A percentile compares a stretch with the other conserved stretches of the same genome.
Evolutionary conservation across 2,888 invertebrate genomes (phyloP).

Genomic region (Drepanosiphum platanoidis): DNA sequence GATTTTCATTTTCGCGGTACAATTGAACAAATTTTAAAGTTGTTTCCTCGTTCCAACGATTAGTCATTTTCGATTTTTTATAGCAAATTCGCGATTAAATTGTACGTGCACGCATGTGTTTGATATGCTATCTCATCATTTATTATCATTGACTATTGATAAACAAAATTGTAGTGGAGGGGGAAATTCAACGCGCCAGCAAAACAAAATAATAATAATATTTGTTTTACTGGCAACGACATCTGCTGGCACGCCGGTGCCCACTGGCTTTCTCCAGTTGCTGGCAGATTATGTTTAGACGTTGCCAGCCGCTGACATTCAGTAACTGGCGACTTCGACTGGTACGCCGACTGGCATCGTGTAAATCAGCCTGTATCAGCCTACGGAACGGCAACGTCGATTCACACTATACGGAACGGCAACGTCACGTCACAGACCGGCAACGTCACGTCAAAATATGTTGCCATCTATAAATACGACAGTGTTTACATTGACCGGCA

Average conservation of each 20-base stretch:
- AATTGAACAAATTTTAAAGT: constrained; percentile 42
- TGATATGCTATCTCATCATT: constrained; percentile 1
- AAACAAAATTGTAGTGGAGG: constrained; percentile 31
- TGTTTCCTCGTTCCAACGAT: constrained; percentile 26
- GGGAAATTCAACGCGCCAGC: neutral
- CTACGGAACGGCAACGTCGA: too few relatives aligned
- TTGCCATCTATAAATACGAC: too few relatives aligned
- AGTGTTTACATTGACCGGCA: too few relatives aligned
- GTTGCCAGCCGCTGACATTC: constrained; percentile 16
- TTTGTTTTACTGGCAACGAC: constrained; percentile 25
- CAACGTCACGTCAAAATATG: too few relatives aligned
- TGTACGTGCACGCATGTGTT: neutral
- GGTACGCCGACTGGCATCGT: constrained; percentile 7
- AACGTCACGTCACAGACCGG: too few relatives aligned
- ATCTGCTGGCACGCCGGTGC: constrained; percentile 31
- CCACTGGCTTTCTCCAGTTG: constrained; percentile 27
- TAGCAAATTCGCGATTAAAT: neutral
- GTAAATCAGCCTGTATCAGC: too few relatives aligned
- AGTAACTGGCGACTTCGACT: constrained; percentile 21
- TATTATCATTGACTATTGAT: too few relatives aligned
- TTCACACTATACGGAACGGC: too few relatives aligned
- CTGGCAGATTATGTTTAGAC: constrained; percentile 13
- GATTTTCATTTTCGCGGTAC: constrained; percentile 33
- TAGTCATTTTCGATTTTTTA: neutral
- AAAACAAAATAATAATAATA: constrained; percentile 33